Conservation (phyloP, 2,113 vertebrate species). For the Oplegnathus fasciatus region DNA sequence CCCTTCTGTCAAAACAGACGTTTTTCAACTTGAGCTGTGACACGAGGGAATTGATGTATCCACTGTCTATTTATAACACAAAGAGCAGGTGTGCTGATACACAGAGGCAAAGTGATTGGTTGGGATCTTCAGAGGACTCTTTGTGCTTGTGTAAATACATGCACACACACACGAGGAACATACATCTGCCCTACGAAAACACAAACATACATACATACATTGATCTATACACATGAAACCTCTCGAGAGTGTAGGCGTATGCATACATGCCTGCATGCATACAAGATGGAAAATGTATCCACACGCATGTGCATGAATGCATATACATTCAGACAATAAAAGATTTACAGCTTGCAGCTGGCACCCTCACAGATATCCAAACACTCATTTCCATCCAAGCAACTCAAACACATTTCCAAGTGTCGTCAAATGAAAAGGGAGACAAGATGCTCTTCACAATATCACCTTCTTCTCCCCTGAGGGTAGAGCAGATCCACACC, state of each 20-base stretch:
- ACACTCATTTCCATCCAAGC: constrained; percentile 18
- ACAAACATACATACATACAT: not conserved
- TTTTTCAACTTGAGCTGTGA: constrained; percentile 60
- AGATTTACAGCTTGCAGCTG: not conserved
- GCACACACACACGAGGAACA: not conserved
- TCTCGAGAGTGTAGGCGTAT: not conserved
- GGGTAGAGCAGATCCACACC: not conserved
- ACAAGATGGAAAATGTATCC: no score
- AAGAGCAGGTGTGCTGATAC: constrained; percentile 58
- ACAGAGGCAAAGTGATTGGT: constrained; percentile 59
- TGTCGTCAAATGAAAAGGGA: constrained; percentile 30
- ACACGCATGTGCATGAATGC: no score
- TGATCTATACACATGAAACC: not conserved
- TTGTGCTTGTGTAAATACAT: constrained; percentile 22
- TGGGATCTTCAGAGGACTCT: constrained; percentile 29
- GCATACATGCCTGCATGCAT: not conserved
- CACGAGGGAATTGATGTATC: constrained; percentile 62
- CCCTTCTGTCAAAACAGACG: constrained; percentile 56
- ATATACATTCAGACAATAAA: constrained; percentile 1
- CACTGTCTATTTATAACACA: constrained; percentile 73
- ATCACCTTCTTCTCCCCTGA: constrained; percentile 24
- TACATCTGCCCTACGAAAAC: no score
- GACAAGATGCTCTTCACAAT: constrained; percentile 9
- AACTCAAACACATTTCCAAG: constrained; percentile 36
- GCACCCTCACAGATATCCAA: not conserved